Base-by-base conservation (phyloP, 2,797 vertebrate genomes). In the Bradypodion ventrale region DNA sequence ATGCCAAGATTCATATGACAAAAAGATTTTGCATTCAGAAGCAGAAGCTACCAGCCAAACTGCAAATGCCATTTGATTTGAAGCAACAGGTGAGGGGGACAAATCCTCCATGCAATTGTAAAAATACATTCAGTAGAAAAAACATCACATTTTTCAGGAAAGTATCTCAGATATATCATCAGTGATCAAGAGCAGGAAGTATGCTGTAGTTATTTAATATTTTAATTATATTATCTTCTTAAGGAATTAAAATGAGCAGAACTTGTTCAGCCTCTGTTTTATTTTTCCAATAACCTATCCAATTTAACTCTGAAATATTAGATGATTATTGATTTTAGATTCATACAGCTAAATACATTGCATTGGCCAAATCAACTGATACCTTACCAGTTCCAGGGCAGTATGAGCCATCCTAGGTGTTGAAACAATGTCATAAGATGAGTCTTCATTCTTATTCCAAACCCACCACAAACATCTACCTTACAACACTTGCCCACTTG, bases 251-350 rank as follows among this genome's bases (percentile, higher is more conserved):
- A 29, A 29, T 56, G 65, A 32, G 6, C 19, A 23, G 65, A 32
- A 4, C 29, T 7, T 69, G 35, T 9, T 3, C 35, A 7, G 46
- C 23, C 21, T 46, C 12, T 32, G 56, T n/a, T 73, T 59, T 42
- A 66, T 72, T 65, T 68, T 70, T 49, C 25, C 27, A 9, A 44
- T 42, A 76, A n/a, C 46, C 37, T 42, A 27, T 44, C 27, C 81
- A 66, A 42, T 56, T 76, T 56, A 42, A 32, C 49, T 32, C 0
- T 29, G 16, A 21, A 68, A 59, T 75, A 27, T 25, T 23, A 52
- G 49, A 65, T 66, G 16, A n/a, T 40, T 62, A 62, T 37, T 74
- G 70, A 49, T n/a, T 75, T 52, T 69, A 83, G 46, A 83, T 83
- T 52, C 7, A 35, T 29, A 1, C 40, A 56, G n/a, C 10, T 40